Conservation (phyloP, 2,797 vertebrate genomes). For the Melanotaenia parkinsoni region DNA sequence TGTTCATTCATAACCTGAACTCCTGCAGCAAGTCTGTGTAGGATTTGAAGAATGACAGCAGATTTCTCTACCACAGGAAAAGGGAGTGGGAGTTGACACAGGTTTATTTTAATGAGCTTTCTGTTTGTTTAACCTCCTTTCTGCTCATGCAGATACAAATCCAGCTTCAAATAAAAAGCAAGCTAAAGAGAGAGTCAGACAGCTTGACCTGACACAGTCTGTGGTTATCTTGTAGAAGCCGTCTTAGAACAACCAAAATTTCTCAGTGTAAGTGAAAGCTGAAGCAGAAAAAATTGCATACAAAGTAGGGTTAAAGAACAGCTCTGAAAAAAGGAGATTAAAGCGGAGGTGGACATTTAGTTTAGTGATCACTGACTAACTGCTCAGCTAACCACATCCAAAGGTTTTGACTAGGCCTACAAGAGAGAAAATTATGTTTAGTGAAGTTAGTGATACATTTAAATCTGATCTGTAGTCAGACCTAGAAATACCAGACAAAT, state of each 20-base stretch:
- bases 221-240: not conserved
- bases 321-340: conserved; percentile 14
- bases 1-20: conserved; percentile 74
- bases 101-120: conserved; percentile 70
- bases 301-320: not conserved
- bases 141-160: conserved; percentile 26
- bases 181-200: conserved; percentile 29
- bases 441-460: conserved; percentile 15
- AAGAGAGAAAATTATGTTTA: conserved; percentile 8
- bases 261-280: conserved; percentile 11
- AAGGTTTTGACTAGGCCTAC: conserved; percentile 18
- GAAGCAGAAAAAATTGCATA: not conserved
- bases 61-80: conserved; percentile 58
- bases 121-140: conserved; percentile 68
- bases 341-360: conserved; percentile 39
- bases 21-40: conserved; percentile 54
- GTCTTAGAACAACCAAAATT: conserved; percentile 16
- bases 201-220: conserved; percentile 32
- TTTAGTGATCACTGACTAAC: conserved; percentile 54
- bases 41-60: conserved; percentile 49
- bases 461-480: conserved; percentile 23
- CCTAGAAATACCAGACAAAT: conserved; percentile 15
- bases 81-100: conserved; percentile 64
- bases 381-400: conserved; percentile 56
- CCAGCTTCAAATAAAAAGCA: conserved; percentile 43